Base-by-base conservation (phyloP, 1,140 invertebrate genomes). In the Lutraria rhynchaena region DNA sequence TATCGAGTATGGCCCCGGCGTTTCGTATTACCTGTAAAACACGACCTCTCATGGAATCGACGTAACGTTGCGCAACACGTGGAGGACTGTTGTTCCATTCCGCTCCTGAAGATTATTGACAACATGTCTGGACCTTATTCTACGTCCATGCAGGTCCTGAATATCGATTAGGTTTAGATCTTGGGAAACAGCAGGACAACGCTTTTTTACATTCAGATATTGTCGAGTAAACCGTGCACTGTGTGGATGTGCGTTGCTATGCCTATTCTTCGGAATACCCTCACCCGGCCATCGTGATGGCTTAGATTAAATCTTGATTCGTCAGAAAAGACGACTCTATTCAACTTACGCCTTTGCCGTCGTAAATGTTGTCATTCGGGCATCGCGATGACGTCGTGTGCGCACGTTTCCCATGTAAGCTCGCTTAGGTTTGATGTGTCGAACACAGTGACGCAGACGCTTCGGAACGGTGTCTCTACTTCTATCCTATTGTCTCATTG, bases 371-470 rank as follows among this genome's bases (percentile, higher is more conserved):
- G 27, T 67, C 41, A 67, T 46, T 46, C 58, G 58, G 41, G 58
- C 58, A 61, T 15, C 63, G 29, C 44, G 63, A 67, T 67, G 63
- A 46, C 37, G 37, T 63, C 27, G 29, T 67, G 49, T n/a, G 33
- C 35, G 31, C 19, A 65, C 61, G 41, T 65, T 65, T 37, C 24
- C 63, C 44, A 67, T 24, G 44, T 67, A 46, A 44, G 63, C 63
- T 49, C 44, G 63, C 29, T 22, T 49, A 7, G 63, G 41, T 67
- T 35, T 67, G 33, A 67, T 13, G 27, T 35, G 63, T 24, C 63
- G 27, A 67, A 67, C 63, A 67, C 63, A 46, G 49, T 67, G 63
- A 67, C 63, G 63, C 63, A 27, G 22, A 44, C 13, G 44, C 63
- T 24, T 49, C 44, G 37, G 37, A 67, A 46, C 31, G n/a, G 61